Base-by-base conservation (phyloP, 2,888 invertebrate genomes). In the Byasa hedistus region DNA sequence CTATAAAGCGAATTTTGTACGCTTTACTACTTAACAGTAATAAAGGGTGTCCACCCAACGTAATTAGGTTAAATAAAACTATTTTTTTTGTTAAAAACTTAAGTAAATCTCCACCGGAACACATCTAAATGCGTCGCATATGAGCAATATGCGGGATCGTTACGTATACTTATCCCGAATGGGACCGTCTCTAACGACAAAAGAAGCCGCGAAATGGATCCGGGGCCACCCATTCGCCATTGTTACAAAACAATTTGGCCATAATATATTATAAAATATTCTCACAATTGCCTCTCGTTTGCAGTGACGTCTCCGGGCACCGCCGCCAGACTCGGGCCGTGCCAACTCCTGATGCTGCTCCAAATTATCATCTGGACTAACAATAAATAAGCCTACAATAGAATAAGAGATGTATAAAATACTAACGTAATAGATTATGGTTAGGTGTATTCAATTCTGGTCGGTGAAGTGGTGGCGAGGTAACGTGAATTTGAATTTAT, bases 291-390 rank as follows among this genome's bases (percentile, higher is more conserved):
- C 36, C 56, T 60, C 56, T 67, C 63, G 79, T 79, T 78, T 77
- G 0, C 91, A 91, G 91, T 91, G 68, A 91, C 91, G 64, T 91
- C 91, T 51, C 91, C 91, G n/a, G 91, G 91, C 15, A 79, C 89
- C 4, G 87, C 85, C 19, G 78, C 87, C 65, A 84, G 78, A 69
- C 80, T 86, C 62, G 83, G 80, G 60, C 73, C 82, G 77, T 89
- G 90, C 86, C 89, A 90, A 84, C 78, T 86, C 69, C 77, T 88
- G 71, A 74, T 91, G 65, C 72, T 87, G 75, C 74, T 87, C 66
- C 76, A 83, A 68, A 80, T 87, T 73, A 79, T 89, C 67, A 78
- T 86, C 57, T 89, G 86, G 87, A 83, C 83, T 69, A 86, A 85
- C 77, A 86, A 85, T 73, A 87, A 87, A 78, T 89, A 90, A 82